These are phyloP conservation scores for Myocastor coypus DNA, from an alignment of 2,113 vertebrate species.

Conservation along the genomic window DNA sequence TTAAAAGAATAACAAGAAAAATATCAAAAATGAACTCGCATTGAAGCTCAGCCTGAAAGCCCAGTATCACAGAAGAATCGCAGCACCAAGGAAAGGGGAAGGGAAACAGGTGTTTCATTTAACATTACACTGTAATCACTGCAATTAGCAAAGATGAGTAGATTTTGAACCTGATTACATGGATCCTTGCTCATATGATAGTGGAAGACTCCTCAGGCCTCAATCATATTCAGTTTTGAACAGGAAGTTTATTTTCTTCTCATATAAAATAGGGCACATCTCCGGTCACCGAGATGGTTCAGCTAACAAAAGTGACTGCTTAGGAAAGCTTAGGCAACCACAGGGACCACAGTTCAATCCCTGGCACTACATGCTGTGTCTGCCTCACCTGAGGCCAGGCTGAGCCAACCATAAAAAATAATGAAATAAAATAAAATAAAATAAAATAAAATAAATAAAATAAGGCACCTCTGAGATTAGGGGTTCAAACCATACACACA, in stretches of 20 bases:
- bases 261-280: background rate
- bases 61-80: background rate
- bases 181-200: background rate
- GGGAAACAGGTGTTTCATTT: background rate
- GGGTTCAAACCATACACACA: background rate
- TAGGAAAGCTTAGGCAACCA: too few relatives aligned
- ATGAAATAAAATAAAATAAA: too few relatives aligned
- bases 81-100: background rate
- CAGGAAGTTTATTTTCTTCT: background rate
- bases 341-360: too few relatives aligned
- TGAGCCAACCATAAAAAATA: too few relatives aligned
- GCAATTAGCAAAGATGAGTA: background rate
- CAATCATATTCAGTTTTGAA: background rate
- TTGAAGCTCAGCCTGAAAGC: background rate
- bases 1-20: background rate
- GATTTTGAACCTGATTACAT: background rate
- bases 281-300: background rate
- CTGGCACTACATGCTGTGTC: too few relatives aligned
- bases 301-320: too few relatives aligned
- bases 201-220: background rate
- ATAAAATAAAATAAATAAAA: background rate
- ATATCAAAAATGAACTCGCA: fast-evolving
- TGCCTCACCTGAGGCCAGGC: too few relatives aligned
- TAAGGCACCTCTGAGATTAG: background rate
- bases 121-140: background rate